Conservation (phyloP, 2,888 invertebrate genomes). For the Tenthredo mesomela region DNA sequence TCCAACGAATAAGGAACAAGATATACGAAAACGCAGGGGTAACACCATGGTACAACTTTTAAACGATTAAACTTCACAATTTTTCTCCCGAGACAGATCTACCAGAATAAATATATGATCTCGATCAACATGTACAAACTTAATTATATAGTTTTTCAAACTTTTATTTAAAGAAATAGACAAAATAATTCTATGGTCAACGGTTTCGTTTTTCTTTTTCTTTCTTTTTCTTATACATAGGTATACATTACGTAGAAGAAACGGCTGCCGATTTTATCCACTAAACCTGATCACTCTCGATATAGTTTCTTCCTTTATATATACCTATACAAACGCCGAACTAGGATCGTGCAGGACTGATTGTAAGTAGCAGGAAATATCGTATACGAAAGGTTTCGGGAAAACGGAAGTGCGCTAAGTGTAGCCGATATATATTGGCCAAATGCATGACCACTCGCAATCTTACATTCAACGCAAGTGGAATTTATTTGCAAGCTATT, state of each 20-base stretch:
- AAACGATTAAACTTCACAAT: constrained; percentile 39
- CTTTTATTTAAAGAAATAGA: neutral
- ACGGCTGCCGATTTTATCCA: neutral
- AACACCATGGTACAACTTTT: neutral
- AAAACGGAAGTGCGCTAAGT: constrained; percentile 37
- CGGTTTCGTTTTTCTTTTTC: neutral
- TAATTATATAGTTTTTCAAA: neutral
- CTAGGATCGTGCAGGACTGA: neutral
- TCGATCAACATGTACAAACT: neutral
- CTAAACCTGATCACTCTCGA: neutral
- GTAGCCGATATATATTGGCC: constrained; percentile 14
- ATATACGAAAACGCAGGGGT: constrained; percentile 3
- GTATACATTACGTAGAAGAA: neutral
- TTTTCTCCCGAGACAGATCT: constrained; percentile 11
- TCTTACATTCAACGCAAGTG: neutral
- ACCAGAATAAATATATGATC: constrained; percentile 35
- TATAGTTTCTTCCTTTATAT: neutral
- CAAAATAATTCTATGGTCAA: neutral
- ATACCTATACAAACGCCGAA: neutral
- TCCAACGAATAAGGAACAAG: neutral
- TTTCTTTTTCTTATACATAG: neutral
- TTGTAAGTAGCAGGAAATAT: neutral
- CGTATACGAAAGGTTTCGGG: neutral
- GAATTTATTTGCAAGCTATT: neutral
- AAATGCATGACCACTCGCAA: constrained; percentile 10